Base-by-base conservation (phyloP, 1,140 invertebrate genomes). In the Argopecten irradians region DNA sequence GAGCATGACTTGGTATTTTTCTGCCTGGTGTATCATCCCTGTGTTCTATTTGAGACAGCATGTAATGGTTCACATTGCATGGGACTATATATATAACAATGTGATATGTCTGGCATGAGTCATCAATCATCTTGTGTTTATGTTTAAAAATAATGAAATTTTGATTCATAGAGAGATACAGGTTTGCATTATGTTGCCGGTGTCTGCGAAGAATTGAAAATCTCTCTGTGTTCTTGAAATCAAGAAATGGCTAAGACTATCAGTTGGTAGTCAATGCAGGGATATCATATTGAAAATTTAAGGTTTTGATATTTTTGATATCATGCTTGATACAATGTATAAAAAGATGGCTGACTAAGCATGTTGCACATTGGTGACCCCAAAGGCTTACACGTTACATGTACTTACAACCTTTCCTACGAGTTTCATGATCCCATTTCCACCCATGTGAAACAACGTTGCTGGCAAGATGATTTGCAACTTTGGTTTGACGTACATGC, bases 381-480 rank as follows among this genome's bases (percentile, higher is more conserved):
- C 55, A 28, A 28, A 2, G n/a, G n/a, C 13, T 39, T 39, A 39
- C 22, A 28, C 5, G 55, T 71, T 71, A 71, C 55, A 71, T 71
- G 55, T 71, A 71, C 55, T 71, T 71, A 71, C 55, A 71, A 71
- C 55, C 55, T 71, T n/a, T 71, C 36, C 36, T 39, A 16, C 0
- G 55, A 28, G 55, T 71, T 71, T 71, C 55, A 71, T n/a, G 55
- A 71, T 71, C 55, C 22, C 55, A 11, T 71, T 71, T 71, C n/a
- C 55, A 71, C 55, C 55, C 55, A 71, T 71, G 55, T 71, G 55
- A 71, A 71, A 71, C 55, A 71, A 71, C 55, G n/a, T 22, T 71
- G 55, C 55, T 71, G 55, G 55, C n/a, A 71, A 71, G 55, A 71
- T 71, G 55, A 71, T 71, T 71, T 71, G 55, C 55, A 71, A 28